Conservation (phyloP, 2,888 invertebrate genomes). For the Caenorhabditis doughertyi region DNA sequence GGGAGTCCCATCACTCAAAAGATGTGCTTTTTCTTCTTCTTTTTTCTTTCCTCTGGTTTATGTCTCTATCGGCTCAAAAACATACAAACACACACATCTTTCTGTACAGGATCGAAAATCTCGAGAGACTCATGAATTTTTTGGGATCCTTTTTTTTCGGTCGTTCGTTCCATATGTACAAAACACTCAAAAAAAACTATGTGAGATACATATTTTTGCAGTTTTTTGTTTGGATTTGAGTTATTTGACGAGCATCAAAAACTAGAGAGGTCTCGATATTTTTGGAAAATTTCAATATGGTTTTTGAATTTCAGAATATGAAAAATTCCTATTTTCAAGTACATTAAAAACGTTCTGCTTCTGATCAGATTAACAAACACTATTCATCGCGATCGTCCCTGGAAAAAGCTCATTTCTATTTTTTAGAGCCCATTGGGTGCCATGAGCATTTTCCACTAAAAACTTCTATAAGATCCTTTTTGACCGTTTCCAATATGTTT, state of each 20-base stretch:
- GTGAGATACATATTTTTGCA: background rate
- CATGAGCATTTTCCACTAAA: no score
- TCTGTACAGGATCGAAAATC: conserved; percentile 26
- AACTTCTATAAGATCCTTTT: no score
- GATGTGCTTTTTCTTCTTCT: background rate
- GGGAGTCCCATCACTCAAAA: conserved; percentile 29
- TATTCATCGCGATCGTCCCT: no score
- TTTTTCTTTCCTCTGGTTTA: conserved; percentile 3
- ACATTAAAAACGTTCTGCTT: no score
- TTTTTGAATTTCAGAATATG: no score
- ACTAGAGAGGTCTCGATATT: background rate
- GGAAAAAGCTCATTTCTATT: no score
- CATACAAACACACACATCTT: conserved; percentile 5
- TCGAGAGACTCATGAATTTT: conserved; percentile 45
- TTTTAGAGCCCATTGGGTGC: no score
- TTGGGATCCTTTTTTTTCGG: conserved; percentile 16
- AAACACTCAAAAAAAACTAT: conserved; percentile 8
- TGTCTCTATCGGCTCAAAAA: conserved; percentile 1
- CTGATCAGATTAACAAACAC: no score
- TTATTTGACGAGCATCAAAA: background rate
- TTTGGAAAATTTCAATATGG: no score
- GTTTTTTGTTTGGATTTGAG: background rate
- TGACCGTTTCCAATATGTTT: no score
- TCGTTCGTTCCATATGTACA: background rate
- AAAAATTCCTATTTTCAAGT: no score